Base-by-base conservation (phyloP, 64 coral and sea anemone species). In the Pachyseris speciosa region DNA sequence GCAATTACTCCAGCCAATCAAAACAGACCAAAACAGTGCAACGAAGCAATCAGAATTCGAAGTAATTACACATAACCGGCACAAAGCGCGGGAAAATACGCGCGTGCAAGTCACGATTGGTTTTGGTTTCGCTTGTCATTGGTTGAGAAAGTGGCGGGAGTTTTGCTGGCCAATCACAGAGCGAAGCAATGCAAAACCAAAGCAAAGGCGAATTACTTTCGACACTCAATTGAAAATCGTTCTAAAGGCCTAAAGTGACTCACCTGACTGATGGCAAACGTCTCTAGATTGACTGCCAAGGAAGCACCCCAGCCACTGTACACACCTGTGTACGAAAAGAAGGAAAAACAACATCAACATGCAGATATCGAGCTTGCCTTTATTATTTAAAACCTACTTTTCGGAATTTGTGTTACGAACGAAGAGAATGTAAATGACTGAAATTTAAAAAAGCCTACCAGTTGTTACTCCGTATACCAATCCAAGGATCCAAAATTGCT, bases 261-360 rank as follows among this genome's bases (percentile, higher is more conserved):
- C 76, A 98, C 96, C 90, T 98, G 97, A 26, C 69, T 61, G 12
- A 99, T 93, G 29, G 72, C 47, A 48, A 99, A 99, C 30, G 89
- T 87, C 66, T 99, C 93, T 36, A 99, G 74, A 92, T 99, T 99
- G 32, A 99, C 94, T 16, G 97, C 97, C 47, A 99, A 66, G 3
- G 94, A 92, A 11, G 97, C 97, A 5, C 97, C 93, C 97, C 97
- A 99, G 7, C 97, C 97, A 80, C 97, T 99, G 86, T 99, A 99
- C 5, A 99, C 94, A 86, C 97, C 97, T 99, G 27, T 22, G 28
- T 17, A 34, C 25, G 48, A 33, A 29, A 86, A 43, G 12, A 72
- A 9, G n/a, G 5, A 81, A 16, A 47, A n/a, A 17, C 0, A 17
- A 29, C 1, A 26, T 60, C 10, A 6, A 45, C 11, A 27, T n/a